Conservation (phyloP, 2,888 invertebrate species). For the Synanthedon tipuliformis region DNA sequence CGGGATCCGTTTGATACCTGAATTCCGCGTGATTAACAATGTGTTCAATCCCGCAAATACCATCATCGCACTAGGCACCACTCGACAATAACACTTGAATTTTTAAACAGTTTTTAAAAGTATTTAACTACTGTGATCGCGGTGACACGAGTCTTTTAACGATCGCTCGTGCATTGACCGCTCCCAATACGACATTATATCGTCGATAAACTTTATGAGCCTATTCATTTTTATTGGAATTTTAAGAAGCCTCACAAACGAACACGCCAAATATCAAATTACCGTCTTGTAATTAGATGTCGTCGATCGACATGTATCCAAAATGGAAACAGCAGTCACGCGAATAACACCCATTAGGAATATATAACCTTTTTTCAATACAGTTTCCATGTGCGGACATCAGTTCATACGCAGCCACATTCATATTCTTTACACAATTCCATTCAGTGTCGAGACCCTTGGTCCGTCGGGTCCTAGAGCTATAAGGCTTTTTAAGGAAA, state of each 20-base stretch:
- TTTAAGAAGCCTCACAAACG: conserved; percentile 17
- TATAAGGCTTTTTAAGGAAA: too few relatives aligned
- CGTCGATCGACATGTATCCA: not conserved
- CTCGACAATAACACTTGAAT: not conserved
- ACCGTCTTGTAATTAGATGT: conserved; percentile 19
- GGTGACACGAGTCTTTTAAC: conserved; percentile 1
- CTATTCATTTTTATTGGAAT: conserved; percentile 24
- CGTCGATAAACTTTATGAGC: conserved; percentile 35
- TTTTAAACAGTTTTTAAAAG: not conserved
- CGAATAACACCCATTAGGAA: too few relatives aligned
- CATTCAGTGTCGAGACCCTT: too few relatives aligned
- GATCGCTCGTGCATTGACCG: conserved; percentile 14
- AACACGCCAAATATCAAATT: conserved; percentile 15
- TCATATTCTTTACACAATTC: too few relatives aligned
- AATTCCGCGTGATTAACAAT: too few relatives aligned
- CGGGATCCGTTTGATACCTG: too few relatives aligned
- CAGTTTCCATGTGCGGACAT: too few relatives aligned
- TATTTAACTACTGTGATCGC: not conserved
- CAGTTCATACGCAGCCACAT: too few relatives aligned
- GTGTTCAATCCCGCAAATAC: too few relatives aligned
- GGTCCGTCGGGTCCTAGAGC: too few relatives aligned
- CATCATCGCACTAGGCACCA: not conserved
- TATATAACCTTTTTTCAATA: too few relatives aligned
- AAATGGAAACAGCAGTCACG: not conserved
- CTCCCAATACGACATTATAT: conserved; percentile 20